Base-by-base conservation (phyloP, 2,888 invertebrate genomes). In the Netelia melanura region DNA sequence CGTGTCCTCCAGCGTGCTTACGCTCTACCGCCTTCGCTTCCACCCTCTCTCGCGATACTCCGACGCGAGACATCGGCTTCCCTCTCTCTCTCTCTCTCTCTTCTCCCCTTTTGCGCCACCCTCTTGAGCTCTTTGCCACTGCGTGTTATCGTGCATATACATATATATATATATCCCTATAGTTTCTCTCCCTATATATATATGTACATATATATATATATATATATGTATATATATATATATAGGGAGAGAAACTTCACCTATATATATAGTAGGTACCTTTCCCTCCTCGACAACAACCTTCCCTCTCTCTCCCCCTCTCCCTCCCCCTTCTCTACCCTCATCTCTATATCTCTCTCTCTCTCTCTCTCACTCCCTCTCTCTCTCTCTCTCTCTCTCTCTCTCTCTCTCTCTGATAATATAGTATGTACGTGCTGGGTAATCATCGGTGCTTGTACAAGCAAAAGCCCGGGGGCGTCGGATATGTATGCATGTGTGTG, bases 391-490 rank as follows among this genome's bases (percentile, higher is more conserved):
- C 21, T 9, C 80, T 74, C 65, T 44, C 56, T 44, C 21, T 43
- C 58, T 54, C 71, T 56, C 77, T 81, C 72, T 17, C 71, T 48
- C 54, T 11, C 77, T 23, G 23, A 14, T 71, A 71, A 54, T 38
- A 43, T 17, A 11, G 17, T 58, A 21, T 25, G 44, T 54, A 76
- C 70, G 78, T 81, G 81, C 74, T 30, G 79, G 77, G 76, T 82
- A 85, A 85, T 85, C 75, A 82, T 82, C 70, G 75, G 82, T 68
- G 71, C 75, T 82, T 79, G 71, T 70, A 81, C 81, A 79, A 76
- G 79, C 81, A 77, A 81, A 82, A 62, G 62, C 79, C 52, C 52
- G 65, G 44, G 58, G 58, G 76, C 71, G 71, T 21, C 38, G 48
- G 21, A 43, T 54, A 21, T 70, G 38, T 56, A 10, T n/a, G n/a